Evolutionary conservation across 1,140 invertebrate species (phyloP).

Genomic region (Drosophila ficusphila): DNA sequence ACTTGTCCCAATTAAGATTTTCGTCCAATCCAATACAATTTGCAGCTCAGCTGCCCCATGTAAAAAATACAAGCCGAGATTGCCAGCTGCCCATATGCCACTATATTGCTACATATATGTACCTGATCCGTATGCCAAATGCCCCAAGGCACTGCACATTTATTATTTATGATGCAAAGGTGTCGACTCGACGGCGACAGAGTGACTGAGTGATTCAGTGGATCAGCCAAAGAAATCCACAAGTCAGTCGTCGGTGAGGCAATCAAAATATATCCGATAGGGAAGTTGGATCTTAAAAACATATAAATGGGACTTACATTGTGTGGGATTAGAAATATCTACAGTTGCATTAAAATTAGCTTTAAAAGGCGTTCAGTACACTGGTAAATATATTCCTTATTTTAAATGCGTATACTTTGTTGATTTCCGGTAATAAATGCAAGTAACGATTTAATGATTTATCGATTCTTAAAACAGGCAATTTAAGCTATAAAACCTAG

Average conservation of each 20-base stretch:
- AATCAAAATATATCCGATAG: not conserved
- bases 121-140: conserved; percentile 9
- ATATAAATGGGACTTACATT: no score
- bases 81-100: not conserved
- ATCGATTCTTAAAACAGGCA: not conserved
- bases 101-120: not conserved
- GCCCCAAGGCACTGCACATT: not conserved
- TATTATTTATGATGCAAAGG: not conserved
- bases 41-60: conserved; percentile 23
- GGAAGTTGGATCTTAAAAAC: not conserved
- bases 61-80: conserved; percentile 54
- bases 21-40: conserved; percentile 71
- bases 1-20: conserved; percentile 80
- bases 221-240: not conserved
- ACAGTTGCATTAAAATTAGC: no score
- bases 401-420: no score
- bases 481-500: not conserved
- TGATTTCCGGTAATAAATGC: no score
- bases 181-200: not conserved
- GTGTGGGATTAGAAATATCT: no score
- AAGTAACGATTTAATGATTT: not conserved
- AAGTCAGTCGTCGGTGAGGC: not conserved
- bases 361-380: no score
- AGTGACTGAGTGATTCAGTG: not conserved
- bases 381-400: no score